These are phyloP conservation scores for Mus pahari DNA, from an alignment of 2,113 vertebrate genomes.

Conservation along the genomic window DNA sequence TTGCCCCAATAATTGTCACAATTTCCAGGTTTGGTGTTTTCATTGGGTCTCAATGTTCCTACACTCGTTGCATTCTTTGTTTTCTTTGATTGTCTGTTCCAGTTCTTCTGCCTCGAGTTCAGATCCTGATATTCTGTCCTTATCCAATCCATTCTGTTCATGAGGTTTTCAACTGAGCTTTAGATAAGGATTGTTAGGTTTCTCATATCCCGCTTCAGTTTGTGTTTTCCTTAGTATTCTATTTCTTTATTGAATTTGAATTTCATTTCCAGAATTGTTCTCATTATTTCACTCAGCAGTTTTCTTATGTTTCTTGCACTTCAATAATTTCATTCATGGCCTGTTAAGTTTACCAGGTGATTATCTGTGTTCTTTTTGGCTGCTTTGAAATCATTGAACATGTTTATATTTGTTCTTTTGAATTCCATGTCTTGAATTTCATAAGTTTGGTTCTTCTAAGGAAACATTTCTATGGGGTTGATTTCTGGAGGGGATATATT, in stretches of 20 bases:
- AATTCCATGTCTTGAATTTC: neutral
- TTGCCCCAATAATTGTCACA: neutral
- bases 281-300: neutral
- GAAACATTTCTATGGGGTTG: neutral
- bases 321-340: neutral
- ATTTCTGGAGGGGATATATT: neutral
- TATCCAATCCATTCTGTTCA: neutral
- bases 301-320: neutral
- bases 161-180: neutral
- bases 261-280: neutral
- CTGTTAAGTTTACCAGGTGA: neutral
- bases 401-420: neutral
- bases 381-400: neutral
- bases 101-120: neutral
- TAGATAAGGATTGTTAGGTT: neutral
- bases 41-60: neutral
- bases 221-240: neutral
- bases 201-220: neutral
- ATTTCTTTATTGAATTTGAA: neutral
- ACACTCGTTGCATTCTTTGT: neutral
- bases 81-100: neutral
- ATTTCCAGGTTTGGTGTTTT: neutral
- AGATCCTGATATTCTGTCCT: neutral
- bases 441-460: neutral
- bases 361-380: neutral